Conservation (phyloP, 2,888 invertebrate genomes). For the Lasioglossum malachurum region DNA sequence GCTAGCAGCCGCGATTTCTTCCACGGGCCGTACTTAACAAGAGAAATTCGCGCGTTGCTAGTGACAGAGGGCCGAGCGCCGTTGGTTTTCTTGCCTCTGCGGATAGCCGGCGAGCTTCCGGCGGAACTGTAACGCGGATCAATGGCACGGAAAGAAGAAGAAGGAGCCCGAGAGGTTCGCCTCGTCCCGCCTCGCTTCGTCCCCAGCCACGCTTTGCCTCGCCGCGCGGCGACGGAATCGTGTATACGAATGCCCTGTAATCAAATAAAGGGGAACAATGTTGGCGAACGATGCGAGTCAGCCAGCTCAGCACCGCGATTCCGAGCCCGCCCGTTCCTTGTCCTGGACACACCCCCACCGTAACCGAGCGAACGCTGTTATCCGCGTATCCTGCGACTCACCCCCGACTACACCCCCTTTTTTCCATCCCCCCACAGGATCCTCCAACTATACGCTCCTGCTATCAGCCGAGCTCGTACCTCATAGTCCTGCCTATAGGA, state of each 20-base stretch:
- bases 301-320: constrained; percentile 84
- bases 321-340: constrained; percentile 85
- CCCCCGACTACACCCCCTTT: constrained; percentile 64
- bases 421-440: constrained; percentile 23
- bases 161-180: background rate
- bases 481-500: constrained; percentile 13
- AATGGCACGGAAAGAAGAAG: constrained; percentile 77
- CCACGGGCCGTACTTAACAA: constrained; percentile 27
- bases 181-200: background rate
- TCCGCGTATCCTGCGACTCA: constrained; percentile 72
- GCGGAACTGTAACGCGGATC: constrained; percentile 65
- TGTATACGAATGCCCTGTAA: constrained; percentile 84
- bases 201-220: background rate
- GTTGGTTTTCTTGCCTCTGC: constrained; percentile 40
- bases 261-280: constrained; percentile 84
- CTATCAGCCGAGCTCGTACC: constrained; percentile 16
- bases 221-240: constrained; percentile 77
- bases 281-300: constrained; percentile 82
- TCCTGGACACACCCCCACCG: constrained; percentile 84
- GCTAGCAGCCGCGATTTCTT: constrained; percentile 7
- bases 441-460: constrained; percentile 12
- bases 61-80: constrained; percentile 27
- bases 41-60: constrained; percentile 43
- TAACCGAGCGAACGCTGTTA: constrained; percentile 79
- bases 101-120: constrained; percentile 22